Conservation (phyloP, 2,797 vertebrate species). For the Paramormyrops hopkinsi region DNA sequence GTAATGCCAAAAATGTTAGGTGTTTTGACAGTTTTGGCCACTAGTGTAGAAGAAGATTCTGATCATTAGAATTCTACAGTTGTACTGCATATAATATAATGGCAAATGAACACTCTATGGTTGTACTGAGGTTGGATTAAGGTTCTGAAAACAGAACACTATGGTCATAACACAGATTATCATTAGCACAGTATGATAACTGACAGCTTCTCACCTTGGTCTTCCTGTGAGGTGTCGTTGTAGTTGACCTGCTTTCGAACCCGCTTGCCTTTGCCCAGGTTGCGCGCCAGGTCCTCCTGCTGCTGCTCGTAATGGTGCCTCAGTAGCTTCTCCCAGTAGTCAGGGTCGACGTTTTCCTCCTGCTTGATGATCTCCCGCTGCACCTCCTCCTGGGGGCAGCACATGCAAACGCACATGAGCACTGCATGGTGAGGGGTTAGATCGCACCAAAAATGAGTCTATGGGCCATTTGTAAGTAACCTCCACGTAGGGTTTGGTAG, state of each 20-base stretch:
- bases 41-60: background rate
- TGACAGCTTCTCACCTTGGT: slow-evolving; percentile 76
- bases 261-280: slow-evolving; percentile 94
- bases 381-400: slow-evolving; percentile 77
- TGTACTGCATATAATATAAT: background rate
- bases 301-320: slow-evolving; percentile 97
- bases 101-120: background rate
- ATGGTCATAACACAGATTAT: background rate
- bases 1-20: background rate
- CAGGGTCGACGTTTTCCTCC: slow-evolving; percentile 96
- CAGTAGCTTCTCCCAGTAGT: slow-evolving; percentile 98
- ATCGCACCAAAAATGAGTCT: background rate
- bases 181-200: background rate
- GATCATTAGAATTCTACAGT: background rate
- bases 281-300: slow-evolving; percentile 92
- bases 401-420: slow-evolving; percentile 4
- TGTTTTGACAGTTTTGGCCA: background rate
- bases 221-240: slow-evolving; percentile 94
- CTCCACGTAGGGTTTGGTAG: background rate
- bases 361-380: slow-evolving; percentile 98
- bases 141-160: background rate
- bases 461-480: background rate
- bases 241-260: slow-evolving; percentile 99
- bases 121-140: background rate
- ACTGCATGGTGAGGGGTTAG: slow-evolving; percentile 1